Base-by-base conservation (phyloP, 2,888 invertebrate genomes). In the Linnaemya vulpina region DNA sequence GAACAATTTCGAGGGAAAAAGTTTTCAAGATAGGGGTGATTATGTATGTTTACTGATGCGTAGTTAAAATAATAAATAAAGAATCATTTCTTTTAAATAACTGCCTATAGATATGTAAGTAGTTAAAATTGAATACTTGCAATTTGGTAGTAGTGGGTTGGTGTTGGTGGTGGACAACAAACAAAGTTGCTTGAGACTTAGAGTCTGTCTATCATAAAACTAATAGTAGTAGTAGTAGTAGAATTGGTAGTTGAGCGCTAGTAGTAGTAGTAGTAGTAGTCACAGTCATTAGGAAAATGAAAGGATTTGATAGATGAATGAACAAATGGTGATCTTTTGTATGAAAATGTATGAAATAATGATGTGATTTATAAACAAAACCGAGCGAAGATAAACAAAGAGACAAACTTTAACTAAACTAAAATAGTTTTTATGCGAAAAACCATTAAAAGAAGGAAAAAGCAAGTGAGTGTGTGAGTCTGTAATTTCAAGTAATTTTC, bases 241-340 rank as follows among this genome's bases (percentile, higher is more conserved):
- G 43, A 67, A 67, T 20, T 78, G 3, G 65, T 75, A 55, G 25
- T 63, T 13, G 15, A 63, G 22, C 30, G 5, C 30, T 68, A 25
- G 40, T 53, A 74, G 38, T 22, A 73, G 58, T 74, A 25, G 51
- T 68, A 67, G 63, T 71, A 76, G 82, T 77, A 71, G 82, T 80
- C 63, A 70, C 70, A 79, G 85, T 82, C 85, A 85, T 85, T 85
- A 85, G 82, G 82, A 85, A 85, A 85, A 85, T 78, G 85, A 85
- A 85, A 85, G 85, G 85, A 85, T 85, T 85, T 85, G 85, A 85
- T 85, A 85, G 85, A 85, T 85, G 85, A 85, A 82, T 85, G 78
- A 85, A 82, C 85, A 85, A 85, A 85, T 85, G 85, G 70, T 79
- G 85, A 85, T 85, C 82, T 85, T 85, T 85, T 85, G 82, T 85